Percentiles rank a stretch among this genome's conserved stretches.
phyloP scores from a whole-genome alignment of 2,113 vertebrate species.

The Phalacrocorax pelagicus region DNA sequence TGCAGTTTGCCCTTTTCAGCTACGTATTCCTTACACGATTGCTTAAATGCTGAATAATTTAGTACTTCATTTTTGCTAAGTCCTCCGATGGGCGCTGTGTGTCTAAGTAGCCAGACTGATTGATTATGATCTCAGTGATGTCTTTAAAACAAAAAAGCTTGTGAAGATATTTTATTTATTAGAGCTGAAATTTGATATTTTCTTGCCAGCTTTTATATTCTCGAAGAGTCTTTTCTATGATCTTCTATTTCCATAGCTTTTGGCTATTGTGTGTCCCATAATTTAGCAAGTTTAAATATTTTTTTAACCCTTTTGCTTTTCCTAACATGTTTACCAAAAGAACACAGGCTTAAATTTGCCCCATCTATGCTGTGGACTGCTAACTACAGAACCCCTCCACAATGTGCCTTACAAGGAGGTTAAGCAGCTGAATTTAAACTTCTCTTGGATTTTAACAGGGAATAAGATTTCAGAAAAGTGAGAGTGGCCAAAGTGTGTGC shows the following conservation, averaged over 20 bases:
- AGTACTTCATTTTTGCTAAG: slow-evolving; percentile 23
- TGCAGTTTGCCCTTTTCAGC: not conserved
- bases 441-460: not conserved
- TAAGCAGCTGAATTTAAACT: not conserved
- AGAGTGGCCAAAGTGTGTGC: not conserved
- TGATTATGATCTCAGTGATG: not conserved
- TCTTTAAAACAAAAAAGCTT: not conserved
- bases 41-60: slow-evolving; percentile 39
- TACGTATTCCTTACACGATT: not conserved
- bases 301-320: not conserved
- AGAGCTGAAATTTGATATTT: not conserved
- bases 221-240: not conserved
- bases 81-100: not conserved
- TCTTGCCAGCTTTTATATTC: not conserved
- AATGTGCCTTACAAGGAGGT: not conserved
- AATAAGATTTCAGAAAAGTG: not conserved
- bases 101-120: slow-evolving; percentile 16
- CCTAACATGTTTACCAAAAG: not conserved
- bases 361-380: not conserved
- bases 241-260: not conserved
- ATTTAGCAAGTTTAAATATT: not conserved
- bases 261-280: not conserved
- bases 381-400: not conserved
- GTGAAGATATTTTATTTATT: slow-evolving; percentile 14
- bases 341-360: not conserved